Base-by-base conservation (phyloP, 2,888 invertebrate genomes). In the Phortica magna region DNA sequence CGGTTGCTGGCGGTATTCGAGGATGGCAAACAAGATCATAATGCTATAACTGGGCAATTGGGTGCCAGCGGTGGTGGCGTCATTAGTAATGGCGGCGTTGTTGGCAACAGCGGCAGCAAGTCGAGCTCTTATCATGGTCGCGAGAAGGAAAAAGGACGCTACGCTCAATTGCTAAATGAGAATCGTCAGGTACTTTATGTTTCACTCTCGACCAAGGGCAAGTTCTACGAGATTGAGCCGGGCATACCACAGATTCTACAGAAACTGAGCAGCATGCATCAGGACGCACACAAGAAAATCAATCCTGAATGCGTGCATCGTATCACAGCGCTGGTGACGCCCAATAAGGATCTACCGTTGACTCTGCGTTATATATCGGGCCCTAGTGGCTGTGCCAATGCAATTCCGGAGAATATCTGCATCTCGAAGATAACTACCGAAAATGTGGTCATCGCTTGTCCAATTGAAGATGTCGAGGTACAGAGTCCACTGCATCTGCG, bases 1-100 rank as follows among this genome's bases (percentile, higher is more conserved):
- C 94, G 95, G 64, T 92, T 96, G 67, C 93, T 96, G 14, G 96
- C 95, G 0, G 95, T 96, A 65, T 96, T 95, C 91, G 95, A 95
- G 78, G 96, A 96, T 91, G 94, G 95, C 80, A 91, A 92, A 76
- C 91, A 91, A 82, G 91, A 91, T 48, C 88, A 86, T 61, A 79
- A 65, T n/a, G 79, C 77, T 76, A 53, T 76, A 76, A 7, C 79
- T 81, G 75, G 79, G 78, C 7, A 82, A 76, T 57, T 80, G 53
- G 67, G 39, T 39, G 17, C 55, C 43, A 39, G 70, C 39, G 48
- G 14, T 17, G 42, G 68, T n/a, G 53, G 53, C 3, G 78, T 65
- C 76, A 70, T 59, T 73, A 55, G 55, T 48, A 75, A 9, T 19
- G 72, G 31, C 39, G 55, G 73, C 48, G 31, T 61, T 78, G 41